phyloP scores from a whole-genome alignment of 53 echinoderm and acorn worm species.

The Astropecten irregularis region DNA sequence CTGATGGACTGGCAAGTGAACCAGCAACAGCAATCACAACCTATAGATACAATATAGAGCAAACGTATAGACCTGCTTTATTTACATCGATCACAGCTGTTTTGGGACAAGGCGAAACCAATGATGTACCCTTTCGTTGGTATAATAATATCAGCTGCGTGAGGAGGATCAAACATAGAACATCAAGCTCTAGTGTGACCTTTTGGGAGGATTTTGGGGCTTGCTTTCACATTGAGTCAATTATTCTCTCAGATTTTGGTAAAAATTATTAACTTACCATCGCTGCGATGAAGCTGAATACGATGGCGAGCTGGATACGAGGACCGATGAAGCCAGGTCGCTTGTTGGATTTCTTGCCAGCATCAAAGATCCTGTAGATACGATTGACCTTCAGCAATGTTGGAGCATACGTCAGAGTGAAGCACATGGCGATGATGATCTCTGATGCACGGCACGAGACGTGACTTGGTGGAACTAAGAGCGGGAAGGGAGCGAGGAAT shows the following conservation, averaged over 20 bases:
- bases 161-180: no score
- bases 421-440: conserved; percentile 1
- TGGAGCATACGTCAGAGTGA: conserved; percentile 57
- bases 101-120: not conserved
- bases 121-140: no score
- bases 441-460: not conserved
- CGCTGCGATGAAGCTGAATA: not conserved
- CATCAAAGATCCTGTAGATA: conserved; percentile 50
- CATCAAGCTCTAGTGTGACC: not conserved
- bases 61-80: not conserved
- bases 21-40: not conserved
- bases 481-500: not conserved
- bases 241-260: not conserved
- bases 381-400: conserved; percentile 61
- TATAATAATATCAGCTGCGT: no score
- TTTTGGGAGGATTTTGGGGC: not conserved
- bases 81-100: not conserved
- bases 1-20: not conserved
- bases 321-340: conserved; percentile 50
- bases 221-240: not conserved
- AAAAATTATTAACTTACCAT: not conserved
- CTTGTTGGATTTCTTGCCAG: conserved; percentile 36
- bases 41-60: not conserved
- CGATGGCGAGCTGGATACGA: not conserved
- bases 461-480: conserved; percentile 8